These are phyloP conservation scores for Scaptomyza polygonia DNA, from an alignment of 2,888 invertebrate species.

Conservation along the genomic window DNA sequence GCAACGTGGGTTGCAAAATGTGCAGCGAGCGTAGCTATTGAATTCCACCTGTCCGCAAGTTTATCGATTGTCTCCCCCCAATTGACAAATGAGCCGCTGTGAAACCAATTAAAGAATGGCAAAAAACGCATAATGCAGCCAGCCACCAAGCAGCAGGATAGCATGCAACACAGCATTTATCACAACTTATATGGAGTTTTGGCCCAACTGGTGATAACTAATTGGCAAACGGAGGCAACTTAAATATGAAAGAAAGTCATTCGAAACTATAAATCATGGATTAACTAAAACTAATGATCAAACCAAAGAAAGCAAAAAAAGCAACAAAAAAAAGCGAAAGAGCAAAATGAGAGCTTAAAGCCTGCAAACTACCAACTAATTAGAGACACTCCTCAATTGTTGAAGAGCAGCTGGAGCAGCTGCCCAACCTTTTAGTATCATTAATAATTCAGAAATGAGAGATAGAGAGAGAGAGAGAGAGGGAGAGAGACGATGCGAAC, in stretches of 20 bases:
- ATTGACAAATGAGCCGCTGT: constrained; percentile 81
- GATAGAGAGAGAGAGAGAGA: constrained; percentile 8
- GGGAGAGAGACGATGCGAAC: constrained; percentile 27
- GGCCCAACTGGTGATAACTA: constrained; percentile 48
- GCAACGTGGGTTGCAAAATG: constrained; percentile 28
- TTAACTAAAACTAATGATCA: constrained; percentile 51
- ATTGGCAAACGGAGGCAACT: constrained; percentile 45
- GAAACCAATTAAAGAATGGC: constrained; percentile 81
- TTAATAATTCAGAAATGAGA: constrained; percentile 76
- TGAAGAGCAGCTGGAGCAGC: constrained; percentile 64
- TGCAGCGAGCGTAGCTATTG: constrained; percentile 42
- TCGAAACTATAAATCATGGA: constrained; percentile 72
- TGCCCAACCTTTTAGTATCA: constrained; percentile 56
- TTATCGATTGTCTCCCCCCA: constrained; percentile 66
- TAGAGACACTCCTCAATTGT: constrained; percentile 55
- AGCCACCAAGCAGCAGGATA: neutral
- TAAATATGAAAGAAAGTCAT: constrained; percentile 37
- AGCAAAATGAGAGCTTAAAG: neutral
- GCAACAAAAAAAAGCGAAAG: too few species aligned
- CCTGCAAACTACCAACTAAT: constrained; percentile 45
- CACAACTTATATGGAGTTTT: constrained; percentile 4
- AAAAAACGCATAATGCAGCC: constrained; percentile 52
- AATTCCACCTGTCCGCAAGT: constrained; percentile 80
- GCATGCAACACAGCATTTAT: constrained; percentile 20
- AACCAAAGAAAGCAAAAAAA: constrained; percentile 4